Evolutionary conservation across 2,797 vertebrate genomes (phyloP).

Genomic region (Tolypeutes matacus): DNA sequence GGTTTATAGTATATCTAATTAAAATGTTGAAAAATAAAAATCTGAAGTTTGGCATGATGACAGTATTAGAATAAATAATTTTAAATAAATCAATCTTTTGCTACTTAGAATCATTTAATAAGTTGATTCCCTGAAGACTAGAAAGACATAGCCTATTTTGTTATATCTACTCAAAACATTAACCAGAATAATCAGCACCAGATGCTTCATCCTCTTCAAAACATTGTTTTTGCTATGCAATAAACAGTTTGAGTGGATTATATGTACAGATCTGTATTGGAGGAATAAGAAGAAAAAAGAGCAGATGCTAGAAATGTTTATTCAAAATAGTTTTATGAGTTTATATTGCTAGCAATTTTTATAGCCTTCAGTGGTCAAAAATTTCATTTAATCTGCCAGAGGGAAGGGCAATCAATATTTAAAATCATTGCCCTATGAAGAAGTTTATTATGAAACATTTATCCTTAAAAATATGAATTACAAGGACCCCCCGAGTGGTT

Average conservation of each 20-base stretch:
- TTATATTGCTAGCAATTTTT: neutral
- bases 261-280: conserved; percentile 46
- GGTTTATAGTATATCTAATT: neutral
- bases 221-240: conserved; percentile 73
- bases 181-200: conserved; percentile 70
- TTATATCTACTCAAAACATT: conserved; percentile 67
- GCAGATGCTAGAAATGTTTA: neutral
- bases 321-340: conserved; percentile 65
- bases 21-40: neutral
- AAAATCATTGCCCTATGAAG: neutral
- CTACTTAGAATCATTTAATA: conserved; percentile 68
- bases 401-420: neutral
- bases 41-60: neutral
- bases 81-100: neutral
- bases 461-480: neutral
- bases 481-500: accelerated
- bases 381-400: conserved; percentile 47
- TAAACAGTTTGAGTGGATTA: conserved; percentile 72
- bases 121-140: conserved; percentile 61
- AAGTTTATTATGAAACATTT: neutral
- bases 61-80: accelerated
- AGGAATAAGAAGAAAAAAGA: conserved; percentile 39
- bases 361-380: neutral
- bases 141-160: conserved; percentile 62
- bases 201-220: conserved; percentile 75